phyloP scores from a whole-genome alignment of 1,140 invertebrate species.

The Tetraneura akinire region DNA sequence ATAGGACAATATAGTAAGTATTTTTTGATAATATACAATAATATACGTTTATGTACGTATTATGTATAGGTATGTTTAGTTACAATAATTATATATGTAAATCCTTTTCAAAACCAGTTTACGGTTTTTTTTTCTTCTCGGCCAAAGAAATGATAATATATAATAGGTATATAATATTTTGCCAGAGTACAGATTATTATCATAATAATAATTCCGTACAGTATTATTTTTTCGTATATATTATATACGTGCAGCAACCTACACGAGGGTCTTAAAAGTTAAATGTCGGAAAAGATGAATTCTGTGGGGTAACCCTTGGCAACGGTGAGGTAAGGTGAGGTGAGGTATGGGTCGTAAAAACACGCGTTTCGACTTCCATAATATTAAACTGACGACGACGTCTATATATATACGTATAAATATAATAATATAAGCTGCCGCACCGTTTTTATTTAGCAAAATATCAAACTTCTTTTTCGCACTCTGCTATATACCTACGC shows the following conservation, averaged over 20 bases:
- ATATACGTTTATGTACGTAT: neutral
- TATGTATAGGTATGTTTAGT: too few species aligned
- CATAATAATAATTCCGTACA: too few species aligned
- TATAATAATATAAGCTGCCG: too few species aligned
- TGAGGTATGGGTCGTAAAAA: neutral
- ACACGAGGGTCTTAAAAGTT: slow-evolving; percentile 16
- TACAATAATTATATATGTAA: too few species aligned
- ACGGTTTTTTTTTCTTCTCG: neutral
- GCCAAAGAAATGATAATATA: neutral
- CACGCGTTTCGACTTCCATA: neutral
- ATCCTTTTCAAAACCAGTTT: slow-evolving; percentile 1
- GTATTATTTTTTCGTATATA: neutral
- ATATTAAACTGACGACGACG: neutral
- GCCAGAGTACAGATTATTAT: too few species aligned
- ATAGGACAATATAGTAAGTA: neutral
- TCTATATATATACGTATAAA: too few species aligned
- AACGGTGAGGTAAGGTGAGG: neutral
- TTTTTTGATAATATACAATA: neutral
- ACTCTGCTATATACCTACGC: too few species aligned
- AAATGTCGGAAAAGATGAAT: slow-evolving; percentile 9
- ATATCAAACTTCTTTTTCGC: too few species aligned
- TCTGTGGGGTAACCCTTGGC: slow-evolving; percentile 16
- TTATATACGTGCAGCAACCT: neutral
- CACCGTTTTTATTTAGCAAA: too few species aligned
- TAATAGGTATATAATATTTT: too few species aligned